These are phyloP conservation scores for Thalassophryne amazonica DNA, from an alignment of 2,797 vertebrate species.

Conservation along the genomic window DNA sequence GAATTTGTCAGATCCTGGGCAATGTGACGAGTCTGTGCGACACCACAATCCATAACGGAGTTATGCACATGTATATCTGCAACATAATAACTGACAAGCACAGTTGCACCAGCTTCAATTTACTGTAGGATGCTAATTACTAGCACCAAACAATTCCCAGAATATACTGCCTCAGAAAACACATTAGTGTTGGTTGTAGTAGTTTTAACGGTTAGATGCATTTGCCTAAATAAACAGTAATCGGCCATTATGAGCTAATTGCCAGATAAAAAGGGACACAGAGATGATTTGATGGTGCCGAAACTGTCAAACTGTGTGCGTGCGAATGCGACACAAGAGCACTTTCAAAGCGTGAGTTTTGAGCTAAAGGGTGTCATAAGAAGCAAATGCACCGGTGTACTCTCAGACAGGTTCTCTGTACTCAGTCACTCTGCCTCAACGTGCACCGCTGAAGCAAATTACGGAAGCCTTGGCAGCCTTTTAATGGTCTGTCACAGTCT, in stretches of 20 bases:
- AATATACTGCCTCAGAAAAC: slow-evolving; percentile 26
- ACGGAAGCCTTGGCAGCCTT: slow-evolving; percentile 74
- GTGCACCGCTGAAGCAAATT: slow-evolving; percentile 69
- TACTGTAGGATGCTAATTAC: slow-evolving; percentile 25
- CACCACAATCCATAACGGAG: background rate
- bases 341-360: background rate
- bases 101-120: slow-evolving; percentile 1
- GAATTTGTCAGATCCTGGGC: background rate
- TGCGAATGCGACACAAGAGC: background rate
- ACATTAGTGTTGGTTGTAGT: slow-evolving; percentile 31
- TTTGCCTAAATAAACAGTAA: slow-evolving; percentile 43
- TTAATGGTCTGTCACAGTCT: slow-evolving; percentile 83
- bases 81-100: slow-evolving; percentile 14
- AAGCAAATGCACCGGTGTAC: slow-evolving; percentile 36
- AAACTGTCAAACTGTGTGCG: background rate
- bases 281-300: background rate
- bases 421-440: slow-evolving; percentile 61
- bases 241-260: slow-evolving; percentile 16
- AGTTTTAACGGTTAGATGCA: slow-evolving; percentile 37
- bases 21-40: background rate
- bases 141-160: slow-evolving; percentile 30
- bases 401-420: slow-evolving; percentile 31
- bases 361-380: slow-evolving; percentile 29
- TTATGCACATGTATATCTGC: background rate
- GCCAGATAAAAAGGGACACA: slow-evolving; percentile 2